These are phyloP conservation scores for Synergus umbraculus DNA, from an alignment of 2,888 invertebrate genomes.

Conservation along the genomic window DNA sequence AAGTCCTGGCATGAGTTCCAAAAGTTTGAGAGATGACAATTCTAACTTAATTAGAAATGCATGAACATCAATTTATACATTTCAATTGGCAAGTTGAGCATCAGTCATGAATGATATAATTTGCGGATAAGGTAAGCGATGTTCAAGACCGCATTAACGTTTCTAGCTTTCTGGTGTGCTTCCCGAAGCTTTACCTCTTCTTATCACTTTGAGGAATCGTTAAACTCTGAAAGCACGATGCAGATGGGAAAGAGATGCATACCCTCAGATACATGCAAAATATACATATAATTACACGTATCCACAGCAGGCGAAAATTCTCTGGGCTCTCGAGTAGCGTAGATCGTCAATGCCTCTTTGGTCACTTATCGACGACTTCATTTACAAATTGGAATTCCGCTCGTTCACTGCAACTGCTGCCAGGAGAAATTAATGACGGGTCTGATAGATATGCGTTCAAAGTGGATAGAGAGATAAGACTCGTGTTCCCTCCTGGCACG, in stretches of 20 bases:
- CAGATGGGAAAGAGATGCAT: background rate
- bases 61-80: background rate
- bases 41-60: too few species aligned
- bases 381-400: constrained; percentile 69
- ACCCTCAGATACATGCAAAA: background rate
- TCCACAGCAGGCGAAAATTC: constrained; percentile 14
- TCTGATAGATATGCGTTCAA: constrained; percentile 57
- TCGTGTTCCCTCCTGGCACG: constrained; percentile 27
- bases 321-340: background rate
- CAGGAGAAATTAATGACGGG: constrained; percentile 57
- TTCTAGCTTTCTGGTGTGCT: constrained; percentile 35
- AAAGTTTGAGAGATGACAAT: too few species aligned
- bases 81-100: background rate
- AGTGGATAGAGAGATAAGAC: constrained; percentile 59
- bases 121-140: constrained; percentile 39
- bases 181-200: constrained; percentile 41
- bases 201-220: constrained; percentile 54
- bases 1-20: too few species aligned
- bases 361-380: constrained; percentile 70
- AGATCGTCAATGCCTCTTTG: constrained; percentile 57
- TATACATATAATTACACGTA: constrained; percentile 18
- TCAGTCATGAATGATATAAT: background rate
- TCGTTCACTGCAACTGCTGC: constrained; percentile 46
- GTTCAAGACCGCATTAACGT: constrained; percentile 54
- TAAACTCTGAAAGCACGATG: constrained; percentile 27